Base-by-base conservation (phyloP, 2,113 vertebrate genomes). In the Epinephelus cyanopodus region DNA sequence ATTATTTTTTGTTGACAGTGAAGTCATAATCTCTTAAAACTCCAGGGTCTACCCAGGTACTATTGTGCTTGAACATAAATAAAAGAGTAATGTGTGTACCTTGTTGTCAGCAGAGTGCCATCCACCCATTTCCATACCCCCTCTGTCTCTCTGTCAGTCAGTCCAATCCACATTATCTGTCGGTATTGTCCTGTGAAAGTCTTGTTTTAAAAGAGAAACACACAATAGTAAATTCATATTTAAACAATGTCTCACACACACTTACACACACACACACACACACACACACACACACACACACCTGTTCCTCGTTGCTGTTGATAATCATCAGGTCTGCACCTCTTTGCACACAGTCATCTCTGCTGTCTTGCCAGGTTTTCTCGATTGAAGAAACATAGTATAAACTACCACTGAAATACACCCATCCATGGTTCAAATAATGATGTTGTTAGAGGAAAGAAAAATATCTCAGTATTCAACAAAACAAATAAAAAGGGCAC, bases 311-410 rank as follows among this genome's bases (percentile, higher is more conserved):
- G 67, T 57, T 75, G 69, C 56, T 84, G 71, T 87, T 71, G 5
- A 90, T 82, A 23, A 90, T 53, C 6, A 86, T 27, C 56, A 89
- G 72, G 61, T 92, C 85, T 13, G 82, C 77, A 10, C 9, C 68
- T 66, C 57, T 76, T 19, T 62, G 54, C 12, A 6, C 60, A 68
- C 90, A 92, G 64, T 77, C 27, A 0, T 47, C 6, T 85, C 66
- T 61, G 21, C 90, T 89, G 1, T 78, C 23, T 0, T 58, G 1
- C 88, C 88, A 90, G 23, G 54, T 29, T 42, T 42, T 42, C 64
- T 63, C 77, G 2, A 56, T 5, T 4, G 71, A 52, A 4, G 87
- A 87, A 29, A 73, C 58, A 19, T 78, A 80, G 67, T 90, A 63
- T 14, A 74, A 74, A 39, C 58, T 74, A 21, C 29, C 19, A 4